A percentile compares a stretch with the other conserved stretches of the same genome.
These are phyloP conservation scores for Bovichtus variegatus DNA, from an alignment of 2,797 vertebrate genomes.

Conservation along the genomic window DNA sequence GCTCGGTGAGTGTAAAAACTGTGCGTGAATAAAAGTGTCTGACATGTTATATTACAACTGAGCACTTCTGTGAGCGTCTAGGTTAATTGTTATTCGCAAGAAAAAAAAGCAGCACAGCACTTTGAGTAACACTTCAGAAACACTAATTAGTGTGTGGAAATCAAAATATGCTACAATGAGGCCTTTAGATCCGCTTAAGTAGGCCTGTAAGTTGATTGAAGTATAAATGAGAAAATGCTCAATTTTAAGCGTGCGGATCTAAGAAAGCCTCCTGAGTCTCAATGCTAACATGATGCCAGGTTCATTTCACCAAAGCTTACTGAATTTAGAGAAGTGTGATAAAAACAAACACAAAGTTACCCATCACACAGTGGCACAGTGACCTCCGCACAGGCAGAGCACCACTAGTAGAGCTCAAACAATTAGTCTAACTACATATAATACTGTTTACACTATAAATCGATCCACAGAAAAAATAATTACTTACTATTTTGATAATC, in stretches of 20 bases:
- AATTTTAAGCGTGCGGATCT: slow-evolving; percentile 7
- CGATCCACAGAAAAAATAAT: too few relatives aligned
- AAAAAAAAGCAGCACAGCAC: slow-evolving; percentile 11
- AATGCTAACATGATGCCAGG: slow-evolving; percentile 56
- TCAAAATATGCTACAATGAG: slow-evolving; percentile 20
- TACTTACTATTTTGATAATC: too few relatives aligned
- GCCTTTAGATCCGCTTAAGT: slow-evolving; percentile 16
- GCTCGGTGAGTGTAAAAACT: slow-evolving; percentile 67
- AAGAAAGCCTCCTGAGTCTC: slow-evolving; percentile 30
- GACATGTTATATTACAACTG: slow-evolving; percentile 31
- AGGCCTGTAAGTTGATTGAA: slow-evolving; percentile 10
- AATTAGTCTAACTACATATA: too few relatives aligned
- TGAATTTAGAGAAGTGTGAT: slow-evolving; percentile 20
- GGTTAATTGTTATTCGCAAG: slow-evolving; percentile 32
- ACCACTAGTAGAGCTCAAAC: not conserved
- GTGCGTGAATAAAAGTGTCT: slow-evolving; percentile 31
- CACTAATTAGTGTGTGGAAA: slow-evolving; percentile 23
- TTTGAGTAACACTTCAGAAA: slow-evolving; percentile 31
- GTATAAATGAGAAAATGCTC: slow-evolving; percentile 12
- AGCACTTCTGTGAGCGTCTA: slow-evolving; percentile 15
- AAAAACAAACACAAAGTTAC: slow-evolving; percentile 13
- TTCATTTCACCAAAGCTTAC: slow-evolving; percentile 54
- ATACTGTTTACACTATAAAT: too few relatives aligned
- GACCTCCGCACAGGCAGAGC: slow-evolving; percentile 41
- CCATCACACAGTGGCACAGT: slow-evolving; percentile 39